Base-by-base conservation (phyloP, 1,140 invertebrate genomes). In the Carcinoscorpius rotundicauda region DNA sequence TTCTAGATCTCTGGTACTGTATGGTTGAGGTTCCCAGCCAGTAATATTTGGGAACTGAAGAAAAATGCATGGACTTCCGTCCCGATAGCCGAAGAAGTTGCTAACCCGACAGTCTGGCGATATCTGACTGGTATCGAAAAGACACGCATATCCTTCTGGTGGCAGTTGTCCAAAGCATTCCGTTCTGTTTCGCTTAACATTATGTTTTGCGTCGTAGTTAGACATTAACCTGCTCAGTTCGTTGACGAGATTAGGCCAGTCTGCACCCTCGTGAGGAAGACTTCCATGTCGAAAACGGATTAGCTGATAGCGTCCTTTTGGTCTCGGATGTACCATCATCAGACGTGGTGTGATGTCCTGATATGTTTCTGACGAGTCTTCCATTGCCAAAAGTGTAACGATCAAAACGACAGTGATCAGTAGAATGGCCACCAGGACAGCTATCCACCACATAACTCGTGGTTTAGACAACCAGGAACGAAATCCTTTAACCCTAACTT, bases 1-100 rank as follows among this genome's bases (percentile, higher is more conserved):
- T 52, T 68, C 64, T 49, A 92, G 89, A 6, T 83, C 79, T 0
- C 61, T n/a, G 10, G 66, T 10, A 1, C n/a, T 69, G 50, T 69
- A 69, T 4, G 69, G 60, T 62, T 70, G 64, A 29, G 68, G 68
- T 52, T 65, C 55, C 64, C 64, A 68, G 49, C 64, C 65, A 51
- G 63, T 64, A 10, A 66, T 64, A 51, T 69, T 69, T 57, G 58
- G 65, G 64, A 72, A 69, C 57, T 71, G 62, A n/a, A 72, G 55
- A 56, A 72, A 69, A 6, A 72, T 51, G 58, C 71, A 72, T 4
- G 71, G 71, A 8, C 60, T 71, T 8, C 71, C 71, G n/a, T 62
- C 49, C 53, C 69, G 63, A 55, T 72, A 72, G 8, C 71, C 71
- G 55, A 65, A 72, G 56, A 71, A 65, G 59, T 58, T 69, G 5